Conservation (phyloP, 2,113 vertebrate genomes). For the Daubentonia madagascariensis region DNA sequence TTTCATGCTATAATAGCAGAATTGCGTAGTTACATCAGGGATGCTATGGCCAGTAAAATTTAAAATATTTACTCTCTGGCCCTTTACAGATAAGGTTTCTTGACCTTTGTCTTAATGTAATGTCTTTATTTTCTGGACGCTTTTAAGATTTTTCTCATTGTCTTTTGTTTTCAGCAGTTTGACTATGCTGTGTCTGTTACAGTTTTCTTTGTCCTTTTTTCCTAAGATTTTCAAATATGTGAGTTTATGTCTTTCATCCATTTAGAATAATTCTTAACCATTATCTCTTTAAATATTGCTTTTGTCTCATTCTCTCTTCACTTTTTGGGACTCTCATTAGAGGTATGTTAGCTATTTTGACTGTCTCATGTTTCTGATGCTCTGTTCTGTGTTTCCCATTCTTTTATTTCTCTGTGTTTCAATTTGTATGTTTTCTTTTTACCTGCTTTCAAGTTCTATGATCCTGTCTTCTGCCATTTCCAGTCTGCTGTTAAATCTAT, state of each 20-base stretch:
- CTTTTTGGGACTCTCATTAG: background rate
- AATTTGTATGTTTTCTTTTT: background rate
- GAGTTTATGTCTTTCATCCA: background rate
- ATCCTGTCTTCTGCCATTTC: background rate
- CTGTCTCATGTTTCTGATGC: background rate
- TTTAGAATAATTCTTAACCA: background rate
- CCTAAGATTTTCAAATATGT: background rate
- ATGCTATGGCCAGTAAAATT: background rate
- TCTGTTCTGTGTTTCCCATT: background rate
- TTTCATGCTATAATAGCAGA: background rate
- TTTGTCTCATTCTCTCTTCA: background rate
- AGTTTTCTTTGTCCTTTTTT: background rate
- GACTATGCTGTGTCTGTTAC: background rate
- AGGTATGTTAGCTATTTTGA: background rate
- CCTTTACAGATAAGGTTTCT: background rate
- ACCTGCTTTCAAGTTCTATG: background rate
- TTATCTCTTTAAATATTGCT: background rate
- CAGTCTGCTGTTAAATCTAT: background rate
- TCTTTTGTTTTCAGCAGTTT: background rate
- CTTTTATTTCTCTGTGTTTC: background rate
- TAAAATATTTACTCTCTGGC: background rate
- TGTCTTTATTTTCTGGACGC: background rate
- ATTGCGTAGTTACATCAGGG: background rate
- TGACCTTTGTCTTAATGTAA: background rate
- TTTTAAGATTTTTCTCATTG: slow-evolving; percentile 5